Base-by-base conservation (phyloP, 2,113 vertebrate species). In the Parus major region DNA sequence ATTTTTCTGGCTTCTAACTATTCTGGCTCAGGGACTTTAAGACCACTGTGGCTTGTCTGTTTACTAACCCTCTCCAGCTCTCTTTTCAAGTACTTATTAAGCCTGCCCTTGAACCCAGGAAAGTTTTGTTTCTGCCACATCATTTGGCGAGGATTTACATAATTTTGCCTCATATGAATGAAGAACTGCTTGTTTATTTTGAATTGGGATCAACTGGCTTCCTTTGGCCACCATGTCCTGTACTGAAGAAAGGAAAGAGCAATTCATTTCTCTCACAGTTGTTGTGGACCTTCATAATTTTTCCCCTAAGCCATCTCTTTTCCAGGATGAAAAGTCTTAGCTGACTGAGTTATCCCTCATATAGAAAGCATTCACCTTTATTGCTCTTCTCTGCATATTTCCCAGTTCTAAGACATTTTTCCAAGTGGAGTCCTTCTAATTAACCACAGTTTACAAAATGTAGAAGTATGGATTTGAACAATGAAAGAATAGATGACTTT, bases 121-220 rank as follows among this genome's bases (percentile, higher is more conserved):
- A 87, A 87, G 50, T 77, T 90, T 88, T 90, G 71, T 55, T 92
- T 90, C 78, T 90, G 68, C 41, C 47, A 59, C 50, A 33, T 70
- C 10, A 24, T 79, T 86, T 88, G 85, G 59, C 36, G 70, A 72
- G 63, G 31, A 35, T 72, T 80, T 90, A 46, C 15, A 15, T 57
- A 88, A 76, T 79, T 95, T 73, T 90, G 50, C 50, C 65, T 46
- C 35, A 24, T 73, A 28, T 55, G 42, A 87, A 86, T 86, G 49
- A 88, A 87, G 46, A 89, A 75, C 29, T 46, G 14, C 16, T 88
- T 90, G 42, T 65, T 91, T 88, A 65, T 76, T 94, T 91, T 96
- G 93, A 93, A 29, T 41, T 90, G 42, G 35, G 42, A 90, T 90
- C 82, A 93, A 1, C 25, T 35, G 42, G 20, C 47, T 88, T 94